Percentiles rank a stretch among this genome's conserved stretches.
Evolutionary conservation across 2,888 invertebrate genomes (phyloP).

Genomic region (Gymnoscelis rufifasciata): DNA sequence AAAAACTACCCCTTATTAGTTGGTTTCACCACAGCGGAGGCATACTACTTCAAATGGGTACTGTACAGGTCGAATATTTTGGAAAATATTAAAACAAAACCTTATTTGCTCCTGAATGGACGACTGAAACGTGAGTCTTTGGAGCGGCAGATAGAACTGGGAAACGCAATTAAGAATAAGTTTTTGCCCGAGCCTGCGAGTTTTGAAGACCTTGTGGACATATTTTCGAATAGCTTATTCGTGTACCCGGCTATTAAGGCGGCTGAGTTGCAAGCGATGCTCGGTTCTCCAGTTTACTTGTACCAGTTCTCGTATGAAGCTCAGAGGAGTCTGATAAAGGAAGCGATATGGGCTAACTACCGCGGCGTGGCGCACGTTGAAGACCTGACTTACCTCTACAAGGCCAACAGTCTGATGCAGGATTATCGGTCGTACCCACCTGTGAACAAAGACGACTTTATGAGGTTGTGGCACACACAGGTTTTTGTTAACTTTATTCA

Average conservation of each 20-base stretch:
- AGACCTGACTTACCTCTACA: constrained; percentile 7
- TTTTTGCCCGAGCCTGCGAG: neutral
- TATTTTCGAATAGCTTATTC: neutral
- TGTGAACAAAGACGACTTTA: constrained; percentile 25
- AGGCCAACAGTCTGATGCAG: neutral
- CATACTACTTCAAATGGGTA: neutral
- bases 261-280: constrained; percentile 5
- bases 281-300: constrained; percentile 2
- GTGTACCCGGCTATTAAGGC: neutral
- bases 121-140: neutral
- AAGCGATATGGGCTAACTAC: neutral
- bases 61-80: no score
- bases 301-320: constrained; percentile 1
- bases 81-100: no score
- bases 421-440: constrained; percentile 13
- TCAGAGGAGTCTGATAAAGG: neutral
- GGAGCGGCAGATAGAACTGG: no score
- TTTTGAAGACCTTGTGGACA: neutral
- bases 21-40: neutral
- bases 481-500: no score
- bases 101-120: neutral
- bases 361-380: neutral
- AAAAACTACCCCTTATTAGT: neutral
- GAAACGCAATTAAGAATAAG: no score
- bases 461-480: constrained; percentile 16